Percentiles rank a stretch among this genome's conserved stretches.
Evolutionary conservation across 2,113 vertebrate species (phyloP).

Genomic region (Scophthalmus maximus): DNA sequence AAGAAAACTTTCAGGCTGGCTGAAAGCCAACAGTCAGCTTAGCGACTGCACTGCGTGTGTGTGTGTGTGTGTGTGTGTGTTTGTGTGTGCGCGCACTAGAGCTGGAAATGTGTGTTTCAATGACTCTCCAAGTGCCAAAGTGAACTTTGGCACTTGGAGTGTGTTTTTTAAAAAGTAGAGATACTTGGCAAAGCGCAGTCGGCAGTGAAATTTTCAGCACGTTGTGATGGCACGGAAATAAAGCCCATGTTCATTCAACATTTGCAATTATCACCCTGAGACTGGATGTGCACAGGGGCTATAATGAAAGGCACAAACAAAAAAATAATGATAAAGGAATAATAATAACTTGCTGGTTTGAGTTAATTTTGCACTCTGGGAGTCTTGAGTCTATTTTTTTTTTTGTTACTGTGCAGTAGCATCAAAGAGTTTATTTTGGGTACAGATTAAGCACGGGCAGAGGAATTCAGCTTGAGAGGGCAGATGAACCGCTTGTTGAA

Average conservation of each 20-base stretch:
- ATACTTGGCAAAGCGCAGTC: too few relatives aligned
- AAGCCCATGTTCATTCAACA: background rate
- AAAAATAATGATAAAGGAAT: constrained; percentile 1
- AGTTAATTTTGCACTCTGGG: constrained; percentile 26
- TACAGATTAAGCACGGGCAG: too few relatives aligned
- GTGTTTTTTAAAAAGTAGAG: too few relatives aligned
- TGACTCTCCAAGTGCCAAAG: constrained; percentile 10
- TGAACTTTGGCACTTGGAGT: constrained; percentile 1
- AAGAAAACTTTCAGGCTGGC: background rate
- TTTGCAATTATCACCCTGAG: background rate
- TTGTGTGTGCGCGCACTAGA: background rate
- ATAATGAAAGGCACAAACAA: constrained; percentile 19
- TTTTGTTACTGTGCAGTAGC: constrained; percentile 9
- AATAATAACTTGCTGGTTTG: constrained; percentile 11
- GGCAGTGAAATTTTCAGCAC: too few relatives aligned
- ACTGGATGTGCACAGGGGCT: background rate
- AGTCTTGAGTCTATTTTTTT: too few relatives aligned
- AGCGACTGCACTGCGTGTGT: constrained; percentile 1
- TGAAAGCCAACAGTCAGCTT: constrained; percentile 10
- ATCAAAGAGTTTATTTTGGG: constrained; percentile 62
- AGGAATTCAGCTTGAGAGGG: constrained; percentile 16
- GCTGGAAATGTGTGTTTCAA: constrained; percentile 15
- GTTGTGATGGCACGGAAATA: background rate
- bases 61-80: constrained; percentile 7
- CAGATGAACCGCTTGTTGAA: background rate